Conservation (phyloP, 2,113 vertebrate genomes). For the Morone chrysops region DNA sequence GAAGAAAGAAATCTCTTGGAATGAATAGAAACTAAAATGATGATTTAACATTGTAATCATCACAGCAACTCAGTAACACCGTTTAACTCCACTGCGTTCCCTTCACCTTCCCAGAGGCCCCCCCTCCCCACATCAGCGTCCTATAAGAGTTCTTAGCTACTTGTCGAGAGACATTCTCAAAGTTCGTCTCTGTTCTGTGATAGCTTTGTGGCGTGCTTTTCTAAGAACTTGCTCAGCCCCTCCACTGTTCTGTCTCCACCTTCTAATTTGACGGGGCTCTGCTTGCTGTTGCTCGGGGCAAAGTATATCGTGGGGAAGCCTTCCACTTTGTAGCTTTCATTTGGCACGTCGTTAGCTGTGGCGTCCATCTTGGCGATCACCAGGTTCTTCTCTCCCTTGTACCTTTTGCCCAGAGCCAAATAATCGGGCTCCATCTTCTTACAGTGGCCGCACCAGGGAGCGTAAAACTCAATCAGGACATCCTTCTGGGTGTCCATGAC, state of each 20-base stretch:
- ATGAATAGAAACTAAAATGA: conserved; percentile 73
- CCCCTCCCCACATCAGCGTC: neutral
- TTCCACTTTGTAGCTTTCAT: conserved; percentile 90
- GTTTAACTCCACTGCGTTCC: conserved; percentile 33
- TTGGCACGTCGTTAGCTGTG: conserved; percentile 91
- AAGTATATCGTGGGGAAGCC: conserved; percentile 98
- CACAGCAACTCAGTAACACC: conserved; percentile 72
- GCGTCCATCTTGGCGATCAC: conserved; percentile 98
- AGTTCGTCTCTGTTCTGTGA: conserved; percentile 90
- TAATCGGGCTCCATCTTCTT: conserved; percentile 95
- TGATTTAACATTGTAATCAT: conserved; percentile 53
- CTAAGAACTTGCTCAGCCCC: conserved; percentile 91
- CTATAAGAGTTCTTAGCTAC: conserved; percentile 61
- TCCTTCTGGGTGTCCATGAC: conserved; percentile 94
- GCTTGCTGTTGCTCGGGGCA: conserved; percentile 90
- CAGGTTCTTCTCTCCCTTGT: conserved; percentile 90
- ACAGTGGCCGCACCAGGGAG: conserved; percentile 98
- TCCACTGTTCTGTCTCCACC: conserved; percentile 91
- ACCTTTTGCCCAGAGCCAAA: conserved; percentile 92
- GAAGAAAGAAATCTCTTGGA: conserved; percentile 71
- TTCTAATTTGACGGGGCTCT: conserved; percentile 92
- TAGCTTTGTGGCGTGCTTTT: conserved; percentile 89
- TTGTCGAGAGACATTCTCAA: conserved; percentile 69
- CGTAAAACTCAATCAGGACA: conserved; percentile 96
- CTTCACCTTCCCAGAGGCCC: conserved; percentile 44